These are phyloP conservation scores for Neolamprologus devosi DNA, from an alignment of 2,113 vertebrate genomes.

Conservation along the genomic window DNA sequence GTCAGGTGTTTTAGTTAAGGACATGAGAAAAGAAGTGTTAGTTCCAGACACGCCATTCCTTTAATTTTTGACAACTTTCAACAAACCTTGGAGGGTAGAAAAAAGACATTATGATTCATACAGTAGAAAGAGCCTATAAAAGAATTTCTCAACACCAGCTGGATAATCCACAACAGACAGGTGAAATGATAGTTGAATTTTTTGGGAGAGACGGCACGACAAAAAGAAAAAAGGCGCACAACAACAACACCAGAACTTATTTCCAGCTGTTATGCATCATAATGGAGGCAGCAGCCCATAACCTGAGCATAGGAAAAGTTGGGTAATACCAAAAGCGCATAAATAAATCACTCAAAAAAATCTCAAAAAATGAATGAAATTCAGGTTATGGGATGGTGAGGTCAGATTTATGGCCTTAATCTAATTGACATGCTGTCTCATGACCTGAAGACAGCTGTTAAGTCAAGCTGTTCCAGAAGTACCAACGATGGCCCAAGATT, in stretches of 20 bases:
- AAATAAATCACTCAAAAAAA: neutral
- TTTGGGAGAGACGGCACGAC: neutral
- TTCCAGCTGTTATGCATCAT: neutral
- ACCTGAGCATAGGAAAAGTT: neutral
- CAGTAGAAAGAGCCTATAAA: neutral
- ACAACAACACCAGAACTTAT: neutral
- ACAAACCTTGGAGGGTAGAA: neutral
- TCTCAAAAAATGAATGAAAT: neutral
- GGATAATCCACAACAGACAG: neutral
- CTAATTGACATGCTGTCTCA: neutral
- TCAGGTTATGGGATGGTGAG: neutral
- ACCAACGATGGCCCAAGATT: neutral
- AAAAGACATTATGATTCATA: neutral
- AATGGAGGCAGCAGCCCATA: neutral
- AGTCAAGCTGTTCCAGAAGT: neutral
- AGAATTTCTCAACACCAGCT: neutral
- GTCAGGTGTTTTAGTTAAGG: neutral
- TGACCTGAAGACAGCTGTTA: neutral
- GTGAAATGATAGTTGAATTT: neutral
- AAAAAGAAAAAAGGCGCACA: neutral
- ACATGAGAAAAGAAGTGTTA: neutral
- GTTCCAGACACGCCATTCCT: neutral
- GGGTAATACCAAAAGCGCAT: neutral
- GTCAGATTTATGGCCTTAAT: neutral
- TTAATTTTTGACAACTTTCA: neutral